Base-by-base conservation (phyloP, 2,888 invertebrate species). In the Cryptus armator region DNA sequence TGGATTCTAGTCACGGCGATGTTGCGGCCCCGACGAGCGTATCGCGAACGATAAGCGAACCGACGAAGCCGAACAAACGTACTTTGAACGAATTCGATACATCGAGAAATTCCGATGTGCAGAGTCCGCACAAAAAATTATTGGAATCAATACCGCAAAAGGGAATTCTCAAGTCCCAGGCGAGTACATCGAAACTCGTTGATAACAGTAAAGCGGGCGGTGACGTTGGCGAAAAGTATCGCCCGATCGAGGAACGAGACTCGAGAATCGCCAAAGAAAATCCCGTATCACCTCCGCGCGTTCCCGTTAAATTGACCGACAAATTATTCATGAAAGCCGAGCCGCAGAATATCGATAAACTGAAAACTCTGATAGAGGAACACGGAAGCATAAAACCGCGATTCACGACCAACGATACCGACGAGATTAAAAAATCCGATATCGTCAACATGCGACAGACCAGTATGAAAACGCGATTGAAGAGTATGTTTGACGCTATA, bases 401-500 rank as follows among this genome's bases (percentile, higher is more conserved):
- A 74, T 94, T 93, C 51, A 89, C 90, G 6, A 89, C 89, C 0
- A 89, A 92, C 51, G 92, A 91, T 16, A 89, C 86, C 2, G 93
- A 93, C 32, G 93, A 94, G 86, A 94, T 93, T n/a, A 91, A 91
- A 51, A 93, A 91, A 71, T 91, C 91, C 24, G 94, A 93, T 68
- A 92, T 94, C 70, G 87, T 91, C 1, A 91, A 91, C 56, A 93
- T 93, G 93, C 89, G 93, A n/a, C 91, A 93, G 83, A 93, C 91
- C 0, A 93, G 92, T 66, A 93, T 93, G 93, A 91, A 91, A 46
- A 89, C 91, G 0, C 91, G 93, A 75, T 87, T 93, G 14, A 92
- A 93, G 71, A 93, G 92, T 62, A 93, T 94, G 93, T 93, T 93
- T 43, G 91, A 93, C 81, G 93, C 93, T 3, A 93, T 93, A 86